These are phyloP conservation scores for Chlamydotis undulata DNA, from an alignment of 2,113 vertebrate species.

Conservation along the genomic window DNA sequence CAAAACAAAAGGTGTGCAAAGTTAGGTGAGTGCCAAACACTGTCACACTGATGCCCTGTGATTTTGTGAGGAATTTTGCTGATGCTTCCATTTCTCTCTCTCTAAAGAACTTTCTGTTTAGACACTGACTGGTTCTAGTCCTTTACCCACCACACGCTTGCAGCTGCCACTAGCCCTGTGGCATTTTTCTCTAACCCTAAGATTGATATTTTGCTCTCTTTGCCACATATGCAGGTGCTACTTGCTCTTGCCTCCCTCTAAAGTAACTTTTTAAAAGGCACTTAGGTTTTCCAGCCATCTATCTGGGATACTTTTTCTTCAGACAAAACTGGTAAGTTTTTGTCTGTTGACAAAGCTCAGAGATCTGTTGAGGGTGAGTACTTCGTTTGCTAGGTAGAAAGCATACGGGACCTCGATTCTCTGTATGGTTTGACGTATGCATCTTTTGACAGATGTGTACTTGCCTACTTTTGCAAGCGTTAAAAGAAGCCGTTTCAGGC, in stretches of 20 bases:
- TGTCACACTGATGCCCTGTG: too few relatives aligned
- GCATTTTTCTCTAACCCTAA: not conserved
- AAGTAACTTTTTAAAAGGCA: not conserved
- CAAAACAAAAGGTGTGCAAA: not conserved
- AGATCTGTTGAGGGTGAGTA: not conserved
- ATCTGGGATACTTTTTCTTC: not conserved
- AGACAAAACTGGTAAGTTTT: not conserved
- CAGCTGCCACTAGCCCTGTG: not conserved
- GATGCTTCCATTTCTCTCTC: not conserved
- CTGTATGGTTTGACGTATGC: fast-evolving
- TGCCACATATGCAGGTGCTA: not conserved
- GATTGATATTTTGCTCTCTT: not conserved
- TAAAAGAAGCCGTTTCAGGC: not conserved
- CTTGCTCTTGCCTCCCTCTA: not conserved
- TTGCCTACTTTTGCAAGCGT: not conserved
- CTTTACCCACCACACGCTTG: not conserved
- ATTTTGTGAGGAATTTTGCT: not conserved
- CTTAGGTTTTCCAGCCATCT: not conserved
- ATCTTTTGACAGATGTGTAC: not conserved
- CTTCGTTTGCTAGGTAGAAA: not conserved
- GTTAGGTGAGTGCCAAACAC: not conserved
- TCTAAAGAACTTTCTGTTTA: not conserved
- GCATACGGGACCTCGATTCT: not conserved
- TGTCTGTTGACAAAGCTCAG: too few relatives aligned
- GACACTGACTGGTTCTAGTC: not conserved